phyloP scores from a whole-genome alignment of 92 coral and sea anemone species.

The Phymanthus crucifer region DNA sequence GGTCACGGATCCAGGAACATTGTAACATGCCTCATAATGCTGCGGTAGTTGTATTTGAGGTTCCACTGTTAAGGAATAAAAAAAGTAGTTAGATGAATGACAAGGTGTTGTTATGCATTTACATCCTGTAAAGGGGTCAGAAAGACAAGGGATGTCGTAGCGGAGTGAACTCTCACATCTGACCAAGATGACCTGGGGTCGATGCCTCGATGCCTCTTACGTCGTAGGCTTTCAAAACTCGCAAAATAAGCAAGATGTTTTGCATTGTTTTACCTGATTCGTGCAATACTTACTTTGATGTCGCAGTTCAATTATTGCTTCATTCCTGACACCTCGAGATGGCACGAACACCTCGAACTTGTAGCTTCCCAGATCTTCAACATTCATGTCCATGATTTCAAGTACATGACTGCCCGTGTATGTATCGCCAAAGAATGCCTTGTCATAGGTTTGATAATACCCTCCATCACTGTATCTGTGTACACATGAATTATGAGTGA shows the following conservation, averaged over 20 bases:
- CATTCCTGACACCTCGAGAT: conserved; percentile 41
- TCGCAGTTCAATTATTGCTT: conserved; percentile 66
- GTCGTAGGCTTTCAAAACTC: no score
- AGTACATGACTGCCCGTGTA: conserved; percentile 70
- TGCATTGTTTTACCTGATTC: not conserved
- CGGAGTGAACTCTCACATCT: no score
- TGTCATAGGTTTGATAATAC: conserved; percentile 63
- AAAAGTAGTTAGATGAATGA: no score
- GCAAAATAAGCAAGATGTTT: no score
- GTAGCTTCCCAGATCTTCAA: conserved; percentile 77
- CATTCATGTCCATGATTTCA: conserved; percentile 52
- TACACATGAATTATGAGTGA: not conserved
- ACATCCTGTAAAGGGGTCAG: no score
- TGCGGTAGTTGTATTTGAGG: conserved; percentile 71
- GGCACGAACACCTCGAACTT: conserved; percentile 56
- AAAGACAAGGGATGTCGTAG: no score
- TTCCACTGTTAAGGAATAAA: conserved; percentile 44
- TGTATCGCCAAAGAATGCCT: conserved; percentile 63
- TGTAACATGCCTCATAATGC: conserved; percentile 56
- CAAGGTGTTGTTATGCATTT: no score
- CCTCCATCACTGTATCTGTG: conserved; percentile 42
- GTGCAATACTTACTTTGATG: conserved; percentile 50
- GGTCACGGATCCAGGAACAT: conserved; percentile 45
- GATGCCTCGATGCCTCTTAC: no score
- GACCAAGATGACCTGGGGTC: no score